These are phyloP conservation scores for Caenorhabditis briggsae DNA, from an alignment of 1,140 invertebrate species.

Conservation along the genomic window DNA sequence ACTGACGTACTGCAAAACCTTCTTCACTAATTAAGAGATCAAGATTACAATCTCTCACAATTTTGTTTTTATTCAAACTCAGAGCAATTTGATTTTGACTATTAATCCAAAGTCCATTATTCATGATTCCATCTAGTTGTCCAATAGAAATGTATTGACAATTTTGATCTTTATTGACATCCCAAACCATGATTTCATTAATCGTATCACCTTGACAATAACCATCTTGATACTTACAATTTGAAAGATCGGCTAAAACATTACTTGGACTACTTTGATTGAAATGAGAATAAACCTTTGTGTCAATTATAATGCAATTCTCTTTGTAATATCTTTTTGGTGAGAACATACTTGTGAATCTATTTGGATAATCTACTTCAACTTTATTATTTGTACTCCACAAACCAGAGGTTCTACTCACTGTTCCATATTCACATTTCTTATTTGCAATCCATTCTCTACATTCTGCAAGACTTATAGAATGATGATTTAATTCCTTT, in stretches of 20 bases:
- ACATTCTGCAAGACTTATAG: constrained; percentile 10
- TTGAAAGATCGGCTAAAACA: no score
- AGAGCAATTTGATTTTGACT: constrained; percentile 49
- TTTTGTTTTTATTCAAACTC: constrained; percentile 36
- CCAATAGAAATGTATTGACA: constrained; percentile 52
- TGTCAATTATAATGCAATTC: constrained; percentile 64
- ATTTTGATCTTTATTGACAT: constrained; percentile 65
- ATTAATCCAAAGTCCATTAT: constrained; percentile 43
- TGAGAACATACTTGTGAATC: constrained; percentile 66
- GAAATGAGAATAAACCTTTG: constrained; percentile 65
- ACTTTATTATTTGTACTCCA: constrained; percentile 68
- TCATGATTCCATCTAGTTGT: constrained; percentile 26
- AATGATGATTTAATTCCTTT: constrained; percentile 63
- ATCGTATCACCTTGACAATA: constrained; percentile 64
- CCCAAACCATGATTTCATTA: constrained; percentile 66
- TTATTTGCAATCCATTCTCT: constrained; percentile 56
- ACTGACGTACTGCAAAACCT: constrained; percentile 64
- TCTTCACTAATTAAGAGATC: constrained; percentile 62
- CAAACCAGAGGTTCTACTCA: constrained; percentile 42
- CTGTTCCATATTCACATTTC: constrained; percentile 60
- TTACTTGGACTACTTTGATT: no score
- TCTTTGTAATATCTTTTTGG: constrained; percentile 64
- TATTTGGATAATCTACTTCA: constrained; percentile 63
- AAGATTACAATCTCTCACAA: constrained; percentile 60
- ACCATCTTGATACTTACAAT: constrained; percentile 66